Percentiles rank a stretch among this genome's conserved stretches.
phyloP scores from a whole-genome alignment of 2,888 invertebrate genomes.

The Venusia cambrica region DNA sequence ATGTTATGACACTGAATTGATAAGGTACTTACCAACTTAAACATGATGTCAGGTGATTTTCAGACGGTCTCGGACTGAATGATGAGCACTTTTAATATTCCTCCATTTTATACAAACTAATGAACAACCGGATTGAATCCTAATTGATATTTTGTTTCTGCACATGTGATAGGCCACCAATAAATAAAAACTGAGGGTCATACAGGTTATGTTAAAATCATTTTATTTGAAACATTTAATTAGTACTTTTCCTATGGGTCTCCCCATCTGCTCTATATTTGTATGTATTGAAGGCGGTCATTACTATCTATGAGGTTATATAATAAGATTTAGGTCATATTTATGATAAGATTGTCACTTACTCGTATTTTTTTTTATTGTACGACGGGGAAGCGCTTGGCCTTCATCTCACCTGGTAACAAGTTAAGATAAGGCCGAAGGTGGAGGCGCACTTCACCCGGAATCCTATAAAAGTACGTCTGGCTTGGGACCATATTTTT shows the following conservation, averaged over 20 bases:
- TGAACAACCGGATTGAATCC: slow-evolving; percentile 21
- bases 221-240: slow-evolving; percentile 6
- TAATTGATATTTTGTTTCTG: slow-evolving; percentile 16
- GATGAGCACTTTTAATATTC: slow-evolving; percentile 18
- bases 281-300: too few species aligned
- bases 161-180: slow-evolving; percentile 16
- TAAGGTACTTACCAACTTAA: slow-evolving; percentile 39
- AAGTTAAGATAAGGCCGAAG: too few species aligned
- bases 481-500: too few species aligned
- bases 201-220: slow-evolving; percentile 18
- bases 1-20: background rate
- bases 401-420: too few species aligned
- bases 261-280: background rate
- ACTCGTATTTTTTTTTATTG: too few species aligned
- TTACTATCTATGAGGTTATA: background rate
- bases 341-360: too few species aligned
- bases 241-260: slow-evolving; percentile 11
- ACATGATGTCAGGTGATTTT: slow-evolving; percentile 36
- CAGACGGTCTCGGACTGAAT: slow-evolving; percentile 28
- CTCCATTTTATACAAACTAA: slow-evolving; percentile 24
- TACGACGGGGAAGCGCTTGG: too few species aligned
- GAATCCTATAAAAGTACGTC: too few species aligned
- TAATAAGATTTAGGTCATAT: too few species aligned
- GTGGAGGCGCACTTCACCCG: too few species aligned
- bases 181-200: slow-evolving; percentile 20